Base-by-base conservation (phyloP, 2,797 vertebrate species). In the Erethizon dorsatum region DNA sequence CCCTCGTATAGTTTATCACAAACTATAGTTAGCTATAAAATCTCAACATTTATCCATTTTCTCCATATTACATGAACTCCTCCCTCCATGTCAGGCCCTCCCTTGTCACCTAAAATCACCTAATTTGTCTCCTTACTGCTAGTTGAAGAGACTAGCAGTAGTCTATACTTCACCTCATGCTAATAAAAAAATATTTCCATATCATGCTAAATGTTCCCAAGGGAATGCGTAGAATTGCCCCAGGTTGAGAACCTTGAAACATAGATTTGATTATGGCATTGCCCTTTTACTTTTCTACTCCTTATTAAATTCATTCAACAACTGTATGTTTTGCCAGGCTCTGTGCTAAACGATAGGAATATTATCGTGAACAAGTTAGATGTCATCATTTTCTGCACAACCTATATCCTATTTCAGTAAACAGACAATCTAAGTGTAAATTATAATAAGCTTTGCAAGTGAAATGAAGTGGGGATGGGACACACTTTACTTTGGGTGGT, bases 241-340 rank as follows among this genome's bases (percentile, higher is more conserved):
- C 13, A 47, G 73, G 17, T 77, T 69, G 56, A 94, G 33, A 83
- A 50, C 26, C 87, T 47, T 75, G 69, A 96, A 94, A 83, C n/a
- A 87, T 37, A 33, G n/a, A 69, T 83, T 31, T 94, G 54, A 61
- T 69, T 20, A 77, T 56, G 22, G 87, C 67, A 61, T 28, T 54
- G n/a, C 15, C 52, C 33, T 77, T n/a, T 45, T 83, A 5, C 52
- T 91, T 87, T 83, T 88, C 61, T 87, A 37, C 82, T 75, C 26
- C 20, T 67, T 87, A 45, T 52, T 96, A 87, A 83, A 77, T 94
- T 83, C 45, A 88, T 57, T 87, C 15, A 52, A 14, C 22, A 91
- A 11, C 73, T 77, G 10, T 54, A 61, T 47, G 28, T 61, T 83
- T 24, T 61, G 24, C n/a, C 50, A 37, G 37, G 31, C 57, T 88